phyloP scores from a whole-genome alignment of 2,797 vertebrate species.

The Melanotaenia trifasciata region DNA sequence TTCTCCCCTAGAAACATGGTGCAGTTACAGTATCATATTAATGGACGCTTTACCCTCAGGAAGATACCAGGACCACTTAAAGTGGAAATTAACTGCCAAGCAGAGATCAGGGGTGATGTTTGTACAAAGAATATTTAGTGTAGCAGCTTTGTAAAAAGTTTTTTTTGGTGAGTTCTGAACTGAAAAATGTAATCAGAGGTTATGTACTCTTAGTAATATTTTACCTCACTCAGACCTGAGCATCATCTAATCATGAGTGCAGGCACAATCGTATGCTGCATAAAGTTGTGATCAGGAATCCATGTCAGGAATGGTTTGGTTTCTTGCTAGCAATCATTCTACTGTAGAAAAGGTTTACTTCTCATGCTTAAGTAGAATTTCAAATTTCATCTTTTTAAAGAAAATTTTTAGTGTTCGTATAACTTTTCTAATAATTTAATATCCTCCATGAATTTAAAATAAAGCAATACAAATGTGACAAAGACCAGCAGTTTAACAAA shows the following conservation, averaged over 20 bases:
- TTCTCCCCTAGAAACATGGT: constrained; percentile 39
- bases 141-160: constrained; percentile 11
- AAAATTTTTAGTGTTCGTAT: not conserved
- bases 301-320: not conserved
- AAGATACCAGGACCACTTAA: constrained; percentile 22
- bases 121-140: constrained; percentile 23
- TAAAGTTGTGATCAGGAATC: not conserved
- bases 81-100: constrained; percentile 25
- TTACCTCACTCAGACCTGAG: not conserved
- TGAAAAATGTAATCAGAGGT: not conserved
- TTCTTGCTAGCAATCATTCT: not conserved
- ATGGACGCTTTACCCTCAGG: constrained; percentile 39
- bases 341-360: not conserved
- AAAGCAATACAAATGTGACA: not conserved
- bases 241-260: not conserved
- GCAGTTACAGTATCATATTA: constrained; percentile 42
- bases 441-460: too few species aligned
- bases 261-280: not conserved
- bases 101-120: constrained; percentile 16
- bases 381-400: not conserved
- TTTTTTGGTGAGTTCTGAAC: not conserved
- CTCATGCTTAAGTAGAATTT: not conserved
- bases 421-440: too few species aligned
- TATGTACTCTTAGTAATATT: constrained; percentile 2
- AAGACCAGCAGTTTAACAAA: not conserved